A percentile compares a stretch with the other conserved stretches of the same genome.
Conservation (phyloP, 2,113 vertebrate species). For the Atractosteus spatula region DNA sequence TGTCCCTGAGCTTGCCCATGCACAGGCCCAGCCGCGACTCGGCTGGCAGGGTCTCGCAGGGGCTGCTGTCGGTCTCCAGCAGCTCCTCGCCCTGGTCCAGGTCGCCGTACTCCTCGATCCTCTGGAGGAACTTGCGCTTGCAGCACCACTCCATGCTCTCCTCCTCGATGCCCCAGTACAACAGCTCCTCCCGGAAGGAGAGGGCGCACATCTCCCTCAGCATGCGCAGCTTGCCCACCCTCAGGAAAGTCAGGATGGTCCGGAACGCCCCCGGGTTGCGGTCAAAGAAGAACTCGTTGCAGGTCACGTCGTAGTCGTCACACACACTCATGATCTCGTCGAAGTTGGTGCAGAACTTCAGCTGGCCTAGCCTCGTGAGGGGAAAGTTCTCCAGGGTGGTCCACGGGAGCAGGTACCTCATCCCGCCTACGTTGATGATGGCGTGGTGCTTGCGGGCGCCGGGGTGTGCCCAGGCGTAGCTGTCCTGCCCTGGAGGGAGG, state of each 20-base stretch:
- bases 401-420: constrained; percentile 93
- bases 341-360: constrained; percentile 89
- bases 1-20: constrained; percentile 89
- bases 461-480: constrained; percentile 49
- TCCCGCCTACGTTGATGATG: constrained; percentile 94
- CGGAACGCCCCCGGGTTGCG: constrained; percentile 91
- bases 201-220: constrained; percentile 89
- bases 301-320: constrained; percentile 89
- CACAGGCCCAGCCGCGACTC: constrained; percentile 72
- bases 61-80: constrained; percentile 55
- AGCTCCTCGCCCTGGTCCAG: constrained; percentile 78
- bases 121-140: constrained; percentile 85
- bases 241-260: constrained; percentile 90
- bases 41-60: constrained; percentile 36
- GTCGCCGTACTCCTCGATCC: constrained; percentile 87
- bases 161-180: constrained; percentile 95
- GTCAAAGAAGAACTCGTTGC: constrained; percentile 97
- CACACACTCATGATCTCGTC: constrained; percentile 94
- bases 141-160: constrained; percentile 94
- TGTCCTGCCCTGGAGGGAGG: constrained; percentile 55
- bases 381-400: constrained; percentile 94
- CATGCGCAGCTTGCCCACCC: constrained; percentile 87
- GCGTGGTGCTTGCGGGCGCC: constrained; percentile 76
- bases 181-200: constrained; percentile 93
- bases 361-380: constrained; percentile 83